Evolutionary conservation across 35 echinoderm and acorn worm genomes (phyloP).

Genomic region (Ophiothrix spiculata): DNA sequence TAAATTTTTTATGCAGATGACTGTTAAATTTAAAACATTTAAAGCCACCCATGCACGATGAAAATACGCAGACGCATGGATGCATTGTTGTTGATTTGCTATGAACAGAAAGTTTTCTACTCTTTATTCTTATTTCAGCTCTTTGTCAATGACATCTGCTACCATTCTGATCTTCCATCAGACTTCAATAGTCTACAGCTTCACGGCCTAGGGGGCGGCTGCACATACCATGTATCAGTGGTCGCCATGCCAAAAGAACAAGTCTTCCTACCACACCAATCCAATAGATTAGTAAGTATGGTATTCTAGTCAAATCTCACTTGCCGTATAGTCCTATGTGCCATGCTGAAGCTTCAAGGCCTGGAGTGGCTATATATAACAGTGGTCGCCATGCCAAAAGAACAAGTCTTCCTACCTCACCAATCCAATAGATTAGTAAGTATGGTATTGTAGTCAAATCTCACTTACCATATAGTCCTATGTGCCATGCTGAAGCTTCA

Average conservation of each 20-base stretch:
- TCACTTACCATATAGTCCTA: no score
- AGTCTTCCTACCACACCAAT: conserved; percentile 53
- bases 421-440: conserved; percentile 69
- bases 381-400: conserved; percentile 53
- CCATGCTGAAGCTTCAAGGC: no score
- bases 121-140: conserved; percentile 28
- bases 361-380: no score
- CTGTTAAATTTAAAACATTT: no score
- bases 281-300: conserved; percentile 60
- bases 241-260: conserved; percentile 50
- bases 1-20: no score
- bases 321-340: no score
- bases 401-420: conserved; percentile 41
- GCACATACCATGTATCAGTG: conserved; percentile 40
- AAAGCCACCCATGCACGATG: no score
- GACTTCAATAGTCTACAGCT: conserved; percentile 56
- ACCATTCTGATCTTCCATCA: conserved; percentile 38
- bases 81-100: no score
- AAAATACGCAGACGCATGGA: no score
- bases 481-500: no score
- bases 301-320: background rate
- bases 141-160: conserved; percentile 58
- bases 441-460: no score
- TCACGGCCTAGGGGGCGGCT: conserved; percentile 41
- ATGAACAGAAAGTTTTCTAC: no score